These are phyloP conservation scores for Sprattus sprattus DNA, from an alignment of 2,113 vertebrate genomes.

Conservation along the genomic window DNA sequence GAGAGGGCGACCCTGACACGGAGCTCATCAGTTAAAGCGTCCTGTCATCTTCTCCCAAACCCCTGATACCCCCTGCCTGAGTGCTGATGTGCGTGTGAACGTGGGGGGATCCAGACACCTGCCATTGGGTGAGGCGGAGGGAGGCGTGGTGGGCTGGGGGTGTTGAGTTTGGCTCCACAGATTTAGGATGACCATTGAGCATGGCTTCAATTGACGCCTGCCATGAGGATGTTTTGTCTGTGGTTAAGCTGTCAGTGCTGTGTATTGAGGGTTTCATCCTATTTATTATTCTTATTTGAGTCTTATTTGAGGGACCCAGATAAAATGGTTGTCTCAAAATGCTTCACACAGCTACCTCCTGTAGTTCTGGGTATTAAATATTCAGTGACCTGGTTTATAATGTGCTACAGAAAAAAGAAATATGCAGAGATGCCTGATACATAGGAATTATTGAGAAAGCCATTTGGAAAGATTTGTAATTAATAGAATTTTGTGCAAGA, in stretches of 20 bases:
- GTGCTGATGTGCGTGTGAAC: conserved; percentile 8
- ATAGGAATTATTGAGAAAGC: background rate
- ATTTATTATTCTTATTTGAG: too few species aligned
- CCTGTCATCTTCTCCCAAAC: conserved; percentile 57
- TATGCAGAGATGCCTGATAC: conserved; percentile 10
- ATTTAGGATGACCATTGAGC: background rate
- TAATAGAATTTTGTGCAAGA: background rate
- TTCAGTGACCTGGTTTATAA: conserved; percentile 16
- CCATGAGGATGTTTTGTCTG: background rate
- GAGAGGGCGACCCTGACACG: conserved; percentile 61
- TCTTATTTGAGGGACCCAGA: background rate
- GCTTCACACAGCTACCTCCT: background rate
- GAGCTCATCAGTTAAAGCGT: conserved; percentile 63
- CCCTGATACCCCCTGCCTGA: conserved; percentile 41
- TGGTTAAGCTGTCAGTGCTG: conserved; percentile 1
- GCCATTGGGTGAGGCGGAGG: conserved; percentile 8
- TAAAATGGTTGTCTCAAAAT: background rate
- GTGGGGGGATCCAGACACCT: conserved; percentile 38
- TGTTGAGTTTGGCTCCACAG: too few species aligned
- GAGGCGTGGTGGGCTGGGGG: background rate
- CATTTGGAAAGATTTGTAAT: background rate
- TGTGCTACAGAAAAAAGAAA: background rate
- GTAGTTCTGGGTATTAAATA: background rate
- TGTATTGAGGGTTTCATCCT: conserved; percentile 3
- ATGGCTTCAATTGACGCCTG: background rate